Evolutionary conservation across 2,888 invertebrate genomes (phyloP), one percentile per base, ranked within the genome.

Genomic region (Agrochola macilenta): DNA sequence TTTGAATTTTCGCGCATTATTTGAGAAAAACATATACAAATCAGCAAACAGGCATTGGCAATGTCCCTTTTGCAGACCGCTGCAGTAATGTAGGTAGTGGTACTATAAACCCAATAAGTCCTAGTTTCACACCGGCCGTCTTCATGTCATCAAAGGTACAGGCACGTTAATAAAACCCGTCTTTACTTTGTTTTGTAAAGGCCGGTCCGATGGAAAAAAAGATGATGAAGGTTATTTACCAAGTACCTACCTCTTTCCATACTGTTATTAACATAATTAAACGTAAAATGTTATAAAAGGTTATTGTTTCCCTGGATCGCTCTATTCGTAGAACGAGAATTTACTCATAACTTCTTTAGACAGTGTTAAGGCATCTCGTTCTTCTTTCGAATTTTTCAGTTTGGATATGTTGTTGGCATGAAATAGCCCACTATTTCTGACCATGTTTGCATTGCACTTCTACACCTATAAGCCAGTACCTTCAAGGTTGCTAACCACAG

Each of bases 211-310:
- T 76, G 46, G 8, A 64, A 73, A 46, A 64, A 64, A 72, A 26
- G 20, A 64, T 23, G 26, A n/a, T 49, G 60, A 49, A 60, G 49
- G 74, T 26, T 70, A 70, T 70, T 39, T 39, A 74, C 60, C 9
- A 43, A 60, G 26, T 52, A 57, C 49, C 8, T 57, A 54, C 2
- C 11, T 52, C 39, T 14, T 12, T 72, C 20, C 26, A 49, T n/a
- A 49, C 35, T 20, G 17, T 64, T 68, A 30, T 23, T 30, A 73
- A 57, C 7, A 17, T 35, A 63, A 46, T 20, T 54, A 43, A 69
- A 39, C 4, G 23, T 8, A 26, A 26, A 66, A 49, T 66, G 5
- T 43, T 26, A 20, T 65, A 3, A 5, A 43, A 65, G 17, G 39
- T 14, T n/a, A 30, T 66, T 66, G 26, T 43, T 26, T 26, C 46